Evolutionary conservation across 2,113 vertebrate genomes (phyloP).

Genomic region (Pluvianellus socialis): DNA sequence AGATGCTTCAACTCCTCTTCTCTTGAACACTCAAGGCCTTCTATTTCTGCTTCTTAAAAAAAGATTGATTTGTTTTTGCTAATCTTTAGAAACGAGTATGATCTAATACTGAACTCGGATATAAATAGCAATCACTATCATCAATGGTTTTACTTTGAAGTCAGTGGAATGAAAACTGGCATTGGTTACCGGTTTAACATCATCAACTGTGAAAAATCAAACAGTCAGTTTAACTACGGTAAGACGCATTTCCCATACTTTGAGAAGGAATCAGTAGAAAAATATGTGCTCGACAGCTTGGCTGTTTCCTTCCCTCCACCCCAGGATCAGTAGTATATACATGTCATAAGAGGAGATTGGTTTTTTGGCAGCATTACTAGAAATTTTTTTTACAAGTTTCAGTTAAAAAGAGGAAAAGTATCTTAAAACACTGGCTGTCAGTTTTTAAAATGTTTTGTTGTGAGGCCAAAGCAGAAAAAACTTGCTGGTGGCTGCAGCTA

Average conservation of each 20-base stretch:
- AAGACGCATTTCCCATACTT: conserved; percentile 50
- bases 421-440: background rate
- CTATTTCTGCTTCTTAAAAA: conserved; percentile 19
- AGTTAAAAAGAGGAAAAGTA: background rate
- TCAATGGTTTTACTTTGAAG: conserved; percentile 99
- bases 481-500: background rate
- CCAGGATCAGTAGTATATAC: background rate
- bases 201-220: conserved; percentile 98
- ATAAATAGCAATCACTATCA: conserved; percentile 99
- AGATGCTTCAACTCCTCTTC: conserved; percentile 57
- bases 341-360: background rate
- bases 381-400: background rate
- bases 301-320: background rate
- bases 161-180: conserved; percentile 91
- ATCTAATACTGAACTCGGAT: conserved; percentile 96
- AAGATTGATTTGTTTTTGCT: conserved; percentile 38
- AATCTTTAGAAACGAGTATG: conserved; percentile 89
- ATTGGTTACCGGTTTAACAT: conserved; percentile 94
- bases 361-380: background rate
- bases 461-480: background rate
- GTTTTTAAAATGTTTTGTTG: background rate
- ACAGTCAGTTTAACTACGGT: conserved; percentile 99
- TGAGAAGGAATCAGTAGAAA: background rate
- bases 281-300: background rate
- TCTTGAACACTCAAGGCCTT: background rate